Conservation (phyloP, 2,888 invertebrate species). For the Drosophila borborema region DNA sequence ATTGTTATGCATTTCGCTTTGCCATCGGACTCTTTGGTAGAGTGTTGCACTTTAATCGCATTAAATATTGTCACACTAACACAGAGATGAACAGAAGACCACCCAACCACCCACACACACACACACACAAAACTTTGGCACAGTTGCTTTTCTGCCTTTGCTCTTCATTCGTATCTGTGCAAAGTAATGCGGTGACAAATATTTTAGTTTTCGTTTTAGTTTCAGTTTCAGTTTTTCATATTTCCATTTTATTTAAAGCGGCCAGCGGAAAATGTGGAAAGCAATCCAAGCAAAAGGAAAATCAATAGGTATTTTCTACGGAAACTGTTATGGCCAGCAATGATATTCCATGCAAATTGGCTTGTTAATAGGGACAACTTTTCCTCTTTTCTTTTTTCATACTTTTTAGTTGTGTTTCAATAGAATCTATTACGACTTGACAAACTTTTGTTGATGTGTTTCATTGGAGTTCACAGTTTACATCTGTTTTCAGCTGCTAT, state of each 20-base stretch:
- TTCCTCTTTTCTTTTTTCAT: neutral
- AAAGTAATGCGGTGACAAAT: constrained; percentile 63
- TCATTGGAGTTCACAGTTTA: neutral
- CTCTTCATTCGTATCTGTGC: constrained; percentile 36
- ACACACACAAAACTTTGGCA: constrained; percentile 31
- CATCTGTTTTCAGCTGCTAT: constrained; percentile 1
- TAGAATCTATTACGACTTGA: constrained; percentile 9
- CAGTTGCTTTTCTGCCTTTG: constrained; percentile 50
- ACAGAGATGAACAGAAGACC: constrained; percentile 31
- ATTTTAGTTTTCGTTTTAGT: constrained; percentile 44
- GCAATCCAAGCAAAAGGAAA: constrained; percentile 41
- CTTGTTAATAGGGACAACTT: constrained; percentile 29
- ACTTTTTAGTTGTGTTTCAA: neutral
- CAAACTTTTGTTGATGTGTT: neutral
- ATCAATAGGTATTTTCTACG: constrained; percentile 60
- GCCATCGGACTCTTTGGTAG: constrained; percentile 37
- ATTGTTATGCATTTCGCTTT: constrained; percentile 25
- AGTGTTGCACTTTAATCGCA: constrained; percentile 81
- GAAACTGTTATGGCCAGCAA: constrained; percentile 27
- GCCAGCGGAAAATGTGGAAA: constrained; percentile 24
- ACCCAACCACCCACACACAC: constrained; percentile 14
- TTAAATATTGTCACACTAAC: constrained; percentile 70
- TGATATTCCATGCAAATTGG: constrained; percentile 36
- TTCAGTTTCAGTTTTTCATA: constrained; percentile 40
- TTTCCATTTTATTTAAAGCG: constrained; percentile 36